Evolutionary conservation across 2,888 invertebrate species (phyloP).

Genomic region (Acanthopleura granulata): DNA sequence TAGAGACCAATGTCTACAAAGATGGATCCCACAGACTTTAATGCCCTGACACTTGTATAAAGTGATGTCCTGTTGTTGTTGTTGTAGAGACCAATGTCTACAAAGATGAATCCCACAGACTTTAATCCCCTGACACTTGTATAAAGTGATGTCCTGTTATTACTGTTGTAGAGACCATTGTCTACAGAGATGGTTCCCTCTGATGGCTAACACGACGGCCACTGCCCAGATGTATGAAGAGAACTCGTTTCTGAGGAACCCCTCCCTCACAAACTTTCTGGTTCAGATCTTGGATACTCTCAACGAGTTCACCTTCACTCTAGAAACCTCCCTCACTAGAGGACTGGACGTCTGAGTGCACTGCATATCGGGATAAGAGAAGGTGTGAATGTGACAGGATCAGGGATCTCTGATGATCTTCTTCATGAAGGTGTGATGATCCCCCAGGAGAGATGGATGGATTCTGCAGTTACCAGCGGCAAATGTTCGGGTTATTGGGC

Average conservation of each 20-base stretch:
- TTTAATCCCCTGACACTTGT: too few relatives aligned
- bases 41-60: too few relatives aligned
- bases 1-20: too few relatives aligned
- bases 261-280: constrained; percentile 87
- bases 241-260: constrained; percentile 91
- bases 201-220: constrained; percentile 89
- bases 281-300: constrained; percentile 91
- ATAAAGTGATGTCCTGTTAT: neutral
- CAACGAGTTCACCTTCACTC: constrained; percentile 81
- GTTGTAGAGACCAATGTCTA: neutral
- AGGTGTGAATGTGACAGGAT: too few relatives aligned
- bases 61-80: neutral
- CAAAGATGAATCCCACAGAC: too few relatives aligned
- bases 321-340: constrained; percentile 71
- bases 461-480: too few relatives aligned
- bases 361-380: too few relatives aligned
- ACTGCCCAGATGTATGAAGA: constrained; percentile 96
- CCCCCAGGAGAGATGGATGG: too few relatives aligned
- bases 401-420: too few relatives aligned
- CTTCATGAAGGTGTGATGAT: too few relatives aligned
- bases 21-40: too few relatives aligned
- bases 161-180: constrained; percentile 68
- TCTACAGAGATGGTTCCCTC: constrained; percentile 90
- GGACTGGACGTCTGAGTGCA: constrained; percentile 59
- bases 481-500: too few relatives aligned